phyloP scores from a whole-genome alignment of 64 coral and sea anemone species.

The Platygyra sinensis region DNA sequence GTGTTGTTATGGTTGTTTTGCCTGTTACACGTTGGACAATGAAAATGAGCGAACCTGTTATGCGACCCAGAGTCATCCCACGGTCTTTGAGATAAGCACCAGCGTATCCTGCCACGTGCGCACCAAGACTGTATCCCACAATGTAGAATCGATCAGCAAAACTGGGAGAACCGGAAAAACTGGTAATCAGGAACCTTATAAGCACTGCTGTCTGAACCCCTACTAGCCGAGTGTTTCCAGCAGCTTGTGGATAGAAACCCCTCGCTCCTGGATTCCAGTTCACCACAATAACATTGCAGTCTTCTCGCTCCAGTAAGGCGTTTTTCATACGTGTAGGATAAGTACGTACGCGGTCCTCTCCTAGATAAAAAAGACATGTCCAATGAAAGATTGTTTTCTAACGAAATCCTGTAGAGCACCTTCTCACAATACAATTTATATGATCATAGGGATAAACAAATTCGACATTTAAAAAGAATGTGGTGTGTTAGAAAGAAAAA shows the following conservation, averaged over 20 bases:
- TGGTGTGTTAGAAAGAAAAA: too few relatives aligned
- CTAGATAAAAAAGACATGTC: too few relatives aligned
- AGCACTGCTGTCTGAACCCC: constrained; percentile 68
- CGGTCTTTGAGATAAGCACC: constrained; percentile 1
- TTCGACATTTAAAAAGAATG: too few relatives aligned
- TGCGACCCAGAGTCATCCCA: constrained; percentile 8
- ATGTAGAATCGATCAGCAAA: constrained; percentile 29
- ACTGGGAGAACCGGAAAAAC: too few relatives aligned
- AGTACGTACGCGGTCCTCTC: too few relatives aligned
- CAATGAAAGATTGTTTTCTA: too few relatives aligned
- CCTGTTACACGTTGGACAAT: too few relatives aligned
- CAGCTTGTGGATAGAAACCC: constrained; percentile 1
- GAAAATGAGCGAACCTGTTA: constrained; percentile 42
- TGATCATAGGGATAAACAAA: too few relatives aligned
- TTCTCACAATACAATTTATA: too few relatives aligned
- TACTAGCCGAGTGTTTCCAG: constrained; percentile 55
- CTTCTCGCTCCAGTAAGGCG: constrained; percentile 14
- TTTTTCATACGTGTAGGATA: constrained; percentile 51
- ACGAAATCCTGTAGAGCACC: too few relatives aligned
- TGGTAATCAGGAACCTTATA: constrained; percentile 38
- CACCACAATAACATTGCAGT: constrained; percentile 69
- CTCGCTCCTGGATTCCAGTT: constrained; percentile 65
- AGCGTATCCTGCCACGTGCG: constrained; percentile 39
- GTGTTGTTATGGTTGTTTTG: too few relatives aligned
- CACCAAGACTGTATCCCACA: constrained; percentile 53